Evolutionary conservation across 92 coral and sea anemone genomes (phyloP), one percentile per base, ranked within the genome.

Genomic region (Epizoanthus stellaris): DNA sequence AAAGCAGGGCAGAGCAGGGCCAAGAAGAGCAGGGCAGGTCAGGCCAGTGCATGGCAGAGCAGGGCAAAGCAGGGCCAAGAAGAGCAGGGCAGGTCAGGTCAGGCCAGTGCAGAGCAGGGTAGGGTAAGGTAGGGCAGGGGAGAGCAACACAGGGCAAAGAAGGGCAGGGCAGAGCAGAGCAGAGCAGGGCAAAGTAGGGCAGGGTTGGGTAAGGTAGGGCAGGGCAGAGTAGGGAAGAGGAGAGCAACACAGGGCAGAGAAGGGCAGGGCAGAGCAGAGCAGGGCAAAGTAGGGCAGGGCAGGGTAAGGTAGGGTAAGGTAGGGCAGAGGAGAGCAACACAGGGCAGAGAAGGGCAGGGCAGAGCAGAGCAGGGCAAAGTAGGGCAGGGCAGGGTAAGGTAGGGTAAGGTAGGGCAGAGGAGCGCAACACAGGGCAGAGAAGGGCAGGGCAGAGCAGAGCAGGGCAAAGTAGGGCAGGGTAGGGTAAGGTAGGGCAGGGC

Each of bases 51-150:
- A 43, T 0, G 49, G 49, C 8, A 43, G 49, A 3, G 49, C 8
- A 43, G 49, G 49, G 49, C 8, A 39, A 8, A 10, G 85, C 10
- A 40, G 12, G 75, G 75, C 19, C 0, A 20, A 9, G 30, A 15
- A 75, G 63, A 56, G 61, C 19, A 1, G 63, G 63, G 36, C 8
- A 1, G 49, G 8, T 4, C 8, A 43, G 49, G 2, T 0, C 8
- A 43, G 49, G 0, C 1, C 8, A 49, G 63, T 65, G 81, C 21
- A 14, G 15, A 3, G 65, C 13, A 49, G 9, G 39, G 81, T 12
- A 45, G 45, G 85, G 75, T 23, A 66, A n/a, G 74, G 74, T 4
- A 66, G 20, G 64, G 75, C 17, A 80, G 49, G 40, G 75, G 0
- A 64, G 69, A 3, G 69, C 10, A 64, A 9, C 5, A 9, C 4